Base-by-base conservation (phyloP, 1,140 invertebrate genomes). In the Aphelenchoides fujianensis region DNA sequence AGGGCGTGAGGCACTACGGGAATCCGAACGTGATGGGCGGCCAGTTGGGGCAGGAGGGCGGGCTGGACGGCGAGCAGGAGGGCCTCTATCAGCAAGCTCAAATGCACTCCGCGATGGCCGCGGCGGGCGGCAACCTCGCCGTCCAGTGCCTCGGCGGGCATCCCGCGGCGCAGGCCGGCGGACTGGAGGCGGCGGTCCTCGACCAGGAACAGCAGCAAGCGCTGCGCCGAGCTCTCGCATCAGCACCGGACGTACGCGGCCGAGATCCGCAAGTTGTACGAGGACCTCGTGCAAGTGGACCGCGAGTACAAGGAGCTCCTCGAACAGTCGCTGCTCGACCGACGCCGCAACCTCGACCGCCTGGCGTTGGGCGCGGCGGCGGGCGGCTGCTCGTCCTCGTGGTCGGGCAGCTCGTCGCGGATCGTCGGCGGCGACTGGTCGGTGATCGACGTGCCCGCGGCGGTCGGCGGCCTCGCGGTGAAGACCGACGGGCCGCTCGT, bases 271-370 rank as follows among this genome's bases (percentile, higher is more conserved):
- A 80, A 74, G 27, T 66, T 80, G 7, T 80, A 57, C 55, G 78
- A 80, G 54, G 79, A 80, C 23, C 35, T 80, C 34, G 48, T 80
- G 19, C 37, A 28, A 7, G 79, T 82, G 0, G 78, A 80, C 48
- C 68, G 73, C 53, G 76, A 82, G n/a, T 73, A 71, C 59, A 75
- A 71, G 28, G 59, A 52, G 16, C 48, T 82, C 2, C 67, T 80
- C 9, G 77, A 81, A 61, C 70, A 68, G 16, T 74, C 72, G 16
- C 28, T 74, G 5, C 12, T 54, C 16, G 73, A 74, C 34, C 72
- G 59, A 37, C 71, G 71, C 9, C 72, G 31, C 30, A 52, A 23
- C 9, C 41, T 72, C 16, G 70, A 72, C 30, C 0, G 71, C 1
- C 55, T 72, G 0, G 48, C 71, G 3, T 16, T 59, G 70, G 31